Percentiles rank a stretch among this genome's conserved stretches.
phyloP scores from a whole-genome alignment of 2,113 vertebrate species.

The Pollachius pollachius region DNA sequence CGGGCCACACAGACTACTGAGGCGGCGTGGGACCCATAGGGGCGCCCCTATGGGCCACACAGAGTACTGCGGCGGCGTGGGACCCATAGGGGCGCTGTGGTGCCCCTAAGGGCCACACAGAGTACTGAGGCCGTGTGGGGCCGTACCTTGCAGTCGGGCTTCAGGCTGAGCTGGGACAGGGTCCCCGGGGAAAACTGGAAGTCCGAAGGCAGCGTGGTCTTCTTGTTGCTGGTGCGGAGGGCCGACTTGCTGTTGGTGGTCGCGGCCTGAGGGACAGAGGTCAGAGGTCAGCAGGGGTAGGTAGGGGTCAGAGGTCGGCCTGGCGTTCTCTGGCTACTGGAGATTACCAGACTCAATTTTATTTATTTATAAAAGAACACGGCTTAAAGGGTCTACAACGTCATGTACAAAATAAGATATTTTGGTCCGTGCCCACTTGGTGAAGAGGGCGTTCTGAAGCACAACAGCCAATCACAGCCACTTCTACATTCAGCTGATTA shows the following conservation, averaged over 20 bases:
- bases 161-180: slow-evolving; percentile 82
- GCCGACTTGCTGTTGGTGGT: slow-evolving; percentile 78
- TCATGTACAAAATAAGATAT: no score
- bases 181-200: slow-evolving; percentile 83
- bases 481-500: no score
- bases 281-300: no score
- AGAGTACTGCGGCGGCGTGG: not conserved
- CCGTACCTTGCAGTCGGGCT: slow-evolving; percentile 80
- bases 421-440: no score
- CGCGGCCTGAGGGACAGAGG: slow-evolving; percentile 70
- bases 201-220: slow-evolving; percentile 83
- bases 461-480: no score
- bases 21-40: slow-evolving; percentile 7
- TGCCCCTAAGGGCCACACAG: not conserved
- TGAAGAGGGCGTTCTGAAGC: no score
- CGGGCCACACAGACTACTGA: not conserved
- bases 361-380: no score
- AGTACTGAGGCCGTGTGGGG: not conserved
- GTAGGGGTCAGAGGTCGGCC: no score
- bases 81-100: slow-evolving; percentile 5
- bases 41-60: no score
- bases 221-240: slow-evolving; percentile 74
- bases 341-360: no score
- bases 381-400: no score
- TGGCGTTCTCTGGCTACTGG: no score